These are phyloP conservation scores for Sialia sialis DNA, from an alignment of 2,113 vertebrate genomes.

Conservation along the genomic window DNA sequence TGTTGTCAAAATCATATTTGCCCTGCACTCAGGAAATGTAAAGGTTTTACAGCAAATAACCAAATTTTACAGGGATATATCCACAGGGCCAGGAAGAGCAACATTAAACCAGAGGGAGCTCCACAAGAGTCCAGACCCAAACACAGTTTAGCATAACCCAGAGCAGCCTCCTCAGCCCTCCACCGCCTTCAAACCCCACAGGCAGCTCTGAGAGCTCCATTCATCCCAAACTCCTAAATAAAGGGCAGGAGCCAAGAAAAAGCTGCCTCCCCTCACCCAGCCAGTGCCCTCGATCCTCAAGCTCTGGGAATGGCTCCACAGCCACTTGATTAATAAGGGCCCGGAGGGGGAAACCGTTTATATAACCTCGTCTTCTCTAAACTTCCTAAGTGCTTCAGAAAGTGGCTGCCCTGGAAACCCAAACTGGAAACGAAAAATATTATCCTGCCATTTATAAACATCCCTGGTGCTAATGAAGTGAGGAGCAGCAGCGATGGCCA, in stretches of 20 bases:
- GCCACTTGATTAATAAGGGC: conserved; percentile 57
- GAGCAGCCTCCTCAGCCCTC: background rate
- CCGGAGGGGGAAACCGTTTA: conserved; percentile 63
- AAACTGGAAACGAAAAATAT: conserved; percentile 80
- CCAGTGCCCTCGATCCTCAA: background rate
- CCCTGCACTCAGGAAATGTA: background rate
- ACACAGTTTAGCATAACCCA: background rate
- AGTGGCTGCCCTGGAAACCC: conserved; percentile 75
- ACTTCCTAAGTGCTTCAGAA: conserved; percentile 78
- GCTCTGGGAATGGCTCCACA: conserved; percentile 51
- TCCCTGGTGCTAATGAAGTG: conserved; percentile 72
- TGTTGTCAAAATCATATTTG: background rate
- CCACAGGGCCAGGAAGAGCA: background rate
- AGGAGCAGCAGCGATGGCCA: conserved; percentile 21
- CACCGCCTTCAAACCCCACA: background rate
- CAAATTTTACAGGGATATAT: background rate
- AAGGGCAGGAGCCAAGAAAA: background rate
- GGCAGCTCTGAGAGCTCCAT: background rate
- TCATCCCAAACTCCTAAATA: background rate
- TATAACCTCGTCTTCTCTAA: conserved; percentile 76
- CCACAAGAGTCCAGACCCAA: background rate
- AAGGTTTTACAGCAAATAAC: background rate
- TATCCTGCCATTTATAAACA: conserved; percentile 81
- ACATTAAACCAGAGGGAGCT: background rate
- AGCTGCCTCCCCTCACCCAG: conserved; percentile 15